These are phyloP conservation scores for Musca domestica DNA, from an alignment of 1,140 invertebrate species.

Conservation along the genomic window DNA sequence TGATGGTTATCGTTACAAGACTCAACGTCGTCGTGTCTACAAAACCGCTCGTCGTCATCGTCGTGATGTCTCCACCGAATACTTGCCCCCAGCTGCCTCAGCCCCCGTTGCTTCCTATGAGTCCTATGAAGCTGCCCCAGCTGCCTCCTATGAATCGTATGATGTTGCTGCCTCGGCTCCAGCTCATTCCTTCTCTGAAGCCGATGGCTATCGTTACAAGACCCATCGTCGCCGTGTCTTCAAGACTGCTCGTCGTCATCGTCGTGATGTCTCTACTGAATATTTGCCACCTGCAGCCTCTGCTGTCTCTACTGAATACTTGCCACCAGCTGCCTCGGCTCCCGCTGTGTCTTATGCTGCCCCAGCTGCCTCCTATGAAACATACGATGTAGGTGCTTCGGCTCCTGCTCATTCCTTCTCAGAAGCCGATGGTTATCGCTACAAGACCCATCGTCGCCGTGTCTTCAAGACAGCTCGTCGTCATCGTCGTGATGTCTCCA, in stretches of 20 bases:
- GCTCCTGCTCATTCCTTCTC: conserved; percentile 26
- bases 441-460: conserved; percentile 29
- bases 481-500: conserved; percentile 39
- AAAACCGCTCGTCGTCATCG: conserved; percentile 16
- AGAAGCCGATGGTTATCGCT: conserved; percentile 32
- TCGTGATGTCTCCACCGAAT: conserved; percentile 36
- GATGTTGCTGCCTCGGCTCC: conserved; percentile 25
- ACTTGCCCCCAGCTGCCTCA: conserved; percentile 26
- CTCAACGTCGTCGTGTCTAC: conserved; percentile 27
- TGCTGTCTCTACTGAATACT: conserved; percentile 10
- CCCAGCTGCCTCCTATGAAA: conserved; percentile 7
- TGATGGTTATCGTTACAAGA: conserved; percentile 35
- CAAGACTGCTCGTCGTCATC: background rate
- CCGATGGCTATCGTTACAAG: conserved; percentile 29
- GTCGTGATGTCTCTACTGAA: conserved; percentile 16
- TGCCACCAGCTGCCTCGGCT: conserved; percentile 17
- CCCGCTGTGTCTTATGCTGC: conserved; percentile 1
- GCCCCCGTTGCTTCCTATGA: conserved; percentile 28
- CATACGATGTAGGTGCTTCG: conserved; percentile 5
- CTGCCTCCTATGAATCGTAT: conserved; percentile 25
- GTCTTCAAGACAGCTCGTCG: conserved; percentile 26
- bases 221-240: background rate
- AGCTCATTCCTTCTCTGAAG: conserved; percentile 18
- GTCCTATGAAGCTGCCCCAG: conserved; percentile 35
- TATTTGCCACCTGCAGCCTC: conserved; percentile 27